Base-by-base conservation (phyloP, 2,888 invertebrate species). In the Nowickia ferox region DNA sequence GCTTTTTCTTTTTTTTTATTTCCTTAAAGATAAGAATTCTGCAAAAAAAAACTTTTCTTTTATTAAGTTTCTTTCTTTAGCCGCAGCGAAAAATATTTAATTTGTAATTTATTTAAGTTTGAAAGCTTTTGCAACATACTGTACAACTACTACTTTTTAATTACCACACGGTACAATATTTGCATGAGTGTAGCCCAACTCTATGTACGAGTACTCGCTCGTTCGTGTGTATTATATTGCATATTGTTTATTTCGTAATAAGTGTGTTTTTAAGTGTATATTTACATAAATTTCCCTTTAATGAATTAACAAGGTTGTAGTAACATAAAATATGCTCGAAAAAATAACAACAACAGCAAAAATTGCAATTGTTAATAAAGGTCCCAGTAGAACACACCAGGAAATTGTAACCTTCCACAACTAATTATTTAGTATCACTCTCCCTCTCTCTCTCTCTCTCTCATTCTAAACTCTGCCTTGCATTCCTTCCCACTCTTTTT, bases 301-400 rank as follows among this genome's bases (percentile, higher is more conserved):
- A 78, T 72, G 53, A 72, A 78, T 78, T 84, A 84, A 74, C 83
- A 78, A 78, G 68, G 66, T 78, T 84, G 72, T 78, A 40, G 72
- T 78, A 40, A 72, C 57, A 77, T 53, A 77, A 83, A 66, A 61
- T 63, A 38, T 46, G 48, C 44, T 17, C 44, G 42, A 40, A 63
- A 77, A 40, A 63, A 13, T 17, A 55, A 48, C 22, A 61, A 30
- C 13, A 48, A 30, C 17, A 75, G 44, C 53, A 53, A 42, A 17
- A 48, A 48, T 9, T 15, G 51, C 78, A 71, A 71, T 63, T 59
- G 78, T 42, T 66, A 51, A 44, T 53, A 68, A 61, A 69, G 38
- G 53, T 57, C 44, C 30, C 19, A 10, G 1, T 30, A 40, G 19
- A 40, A 22, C 61, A 59, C 30, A 83, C n/a, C 61, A 76, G 71